phyloP scores from a whole-genome alignment of 1,140 invertebrate genomes.

The Frieseomelitta varia region DNA sequence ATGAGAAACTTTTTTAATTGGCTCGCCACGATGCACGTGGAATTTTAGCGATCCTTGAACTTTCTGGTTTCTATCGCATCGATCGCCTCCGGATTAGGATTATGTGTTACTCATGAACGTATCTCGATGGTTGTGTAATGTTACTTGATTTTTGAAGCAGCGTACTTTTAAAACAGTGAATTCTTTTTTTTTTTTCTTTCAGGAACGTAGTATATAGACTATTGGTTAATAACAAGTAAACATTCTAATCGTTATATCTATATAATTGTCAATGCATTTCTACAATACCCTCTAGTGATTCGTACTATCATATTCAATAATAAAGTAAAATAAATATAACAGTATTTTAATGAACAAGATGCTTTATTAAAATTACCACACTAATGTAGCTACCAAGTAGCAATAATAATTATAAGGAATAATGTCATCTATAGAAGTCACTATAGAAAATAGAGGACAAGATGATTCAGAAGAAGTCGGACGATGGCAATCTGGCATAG shows the following conservation, averaged over 20 bases:
- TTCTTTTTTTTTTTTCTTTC: too few relatives aligned
- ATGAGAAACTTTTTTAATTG: background rate
- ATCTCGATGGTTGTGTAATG: background rate
- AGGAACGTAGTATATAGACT: too few relatives aligned
- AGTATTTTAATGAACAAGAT: too few relatives aligned
- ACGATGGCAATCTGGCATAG: background rate
- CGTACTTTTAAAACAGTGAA: too few relatives aligned
- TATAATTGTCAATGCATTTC: background rate
- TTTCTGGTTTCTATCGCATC: background rate
- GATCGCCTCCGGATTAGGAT: background rate
- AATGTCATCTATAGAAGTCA: background rate
- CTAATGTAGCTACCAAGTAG: background rate
- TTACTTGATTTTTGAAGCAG: background rate
- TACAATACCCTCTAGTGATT: background rate
- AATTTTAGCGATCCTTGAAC: background rate
- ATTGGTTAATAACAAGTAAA: too few relatives aligned
- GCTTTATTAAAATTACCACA: background rate
- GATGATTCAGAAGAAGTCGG: background rate
- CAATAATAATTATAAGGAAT: background rate
- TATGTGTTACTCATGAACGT: background rate
- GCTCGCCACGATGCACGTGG: background rate
- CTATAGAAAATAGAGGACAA: background rate
- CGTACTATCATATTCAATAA: background rate
- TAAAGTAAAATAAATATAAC: too few relatives aligned
- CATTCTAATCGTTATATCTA: too few relatives aligned